phyloP scores from a whole-genome alignment of 2,797 vertebrate species.

The Hippocampus kuda region DNA sequence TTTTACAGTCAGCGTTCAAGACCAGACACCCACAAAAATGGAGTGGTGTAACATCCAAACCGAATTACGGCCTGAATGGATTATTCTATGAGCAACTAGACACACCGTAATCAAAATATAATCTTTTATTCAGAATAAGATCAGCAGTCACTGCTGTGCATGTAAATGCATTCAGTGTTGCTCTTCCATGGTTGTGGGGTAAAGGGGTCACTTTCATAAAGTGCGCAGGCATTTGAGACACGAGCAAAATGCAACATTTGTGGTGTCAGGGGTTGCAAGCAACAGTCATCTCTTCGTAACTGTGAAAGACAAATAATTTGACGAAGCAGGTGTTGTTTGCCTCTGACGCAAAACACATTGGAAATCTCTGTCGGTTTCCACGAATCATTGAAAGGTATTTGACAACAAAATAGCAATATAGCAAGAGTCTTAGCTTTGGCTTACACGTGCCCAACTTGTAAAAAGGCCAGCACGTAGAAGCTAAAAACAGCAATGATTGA shows the following conservation, averaged over 20 bases:
- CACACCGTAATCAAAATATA: background rate
- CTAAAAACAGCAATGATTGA: conserved; percentile 63
- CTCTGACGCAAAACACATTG: background rate
- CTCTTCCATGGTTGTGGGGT: background rate
- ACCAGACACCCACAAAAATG: background rate
- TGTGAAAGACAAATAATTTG: conserved; percentile 4
- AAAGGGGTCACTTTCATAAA: background rate
- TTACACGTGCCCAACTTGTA: conserved; percentile 50
- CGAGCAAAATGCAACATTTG: background rate
- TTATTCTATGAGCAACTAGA: background rate
- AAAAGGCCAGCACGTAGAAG: conserved; percentile 41
- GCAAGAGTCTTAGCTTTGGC: conserved; percentile 39
- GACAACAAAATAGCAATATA: background rate
- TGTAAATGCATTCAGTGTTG: background rate
- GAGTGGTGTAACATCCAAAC: too few relatives aligned
- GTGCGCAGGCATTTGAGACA: conserved; percentile 1
- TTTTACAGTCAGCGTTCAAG: background rate
- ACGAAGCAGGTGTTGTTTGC: background rate
- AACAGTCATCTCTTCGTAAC: background rate
- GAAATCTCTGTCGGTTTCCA: background rate
- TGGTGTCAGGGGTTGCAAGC: background rate
- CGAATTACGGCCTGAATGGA: background rate
- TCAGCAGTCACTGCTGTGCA: background rate
- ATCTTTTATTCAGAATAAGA: background rate
- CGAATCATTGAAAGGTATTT: background rate